These are phyloP conservation scores for Callopanchax toddi DNA, from an alignment of 2,113 vertebrate species.

Conservation along the genomic window DNA sequence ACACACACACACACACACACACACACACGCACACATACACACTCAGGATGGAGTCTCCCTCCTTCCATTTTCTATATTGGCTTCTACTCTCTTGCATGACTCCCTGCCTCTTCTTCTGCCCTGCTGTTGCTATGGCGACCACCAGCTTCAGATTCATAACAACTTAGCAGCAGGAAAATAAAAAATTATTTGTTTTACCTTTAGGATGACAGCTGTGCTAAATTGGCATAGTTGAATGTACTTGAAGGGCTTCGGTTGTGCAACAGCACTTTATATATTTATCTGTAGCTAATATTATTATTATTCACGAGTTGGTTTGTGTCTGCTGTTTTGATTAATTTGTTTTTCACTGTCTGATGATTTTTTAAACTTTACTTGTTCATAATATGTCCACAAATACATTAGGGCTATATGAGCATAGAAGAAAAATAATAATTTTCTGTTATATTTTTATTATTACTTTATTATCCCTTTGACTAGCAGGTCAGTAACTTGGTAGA, in stretches of 20 bases:
- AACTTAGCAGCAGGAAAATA: slow-evolving; percentile 52
- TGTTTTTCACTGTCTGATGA: too few species aligned
- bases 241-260: not conserved
- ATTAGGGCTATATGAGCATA: too few species aligned
- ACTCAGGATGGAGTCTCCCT: slow-evolving; percentile 40
- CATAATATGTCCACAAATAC: not conserved
- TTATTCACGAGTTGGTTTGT: not conserved
- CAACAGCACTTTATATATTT: too few species aligned
- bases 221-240: not conserved
- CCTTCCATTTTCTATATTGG: slow-evolving; percentile 35
- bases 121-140: slow-evolving; percentile 72
- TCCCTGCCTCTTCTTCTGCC: slow-evolving; percentile 47
- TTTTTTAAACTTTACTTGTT: too few species aligned
- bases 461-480: too few species aligned
- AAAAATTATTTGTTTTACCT: slow-evolving; percentile 32
- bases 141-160: slow-evolving; percentile 60
- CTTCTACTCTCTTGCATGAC: slow-evolving; percentile 42
- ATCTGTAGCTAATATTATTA: too few species aligned
- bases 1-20: slow-evolving; percentile 13
- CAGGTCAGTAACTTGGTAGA: too few species aligned
- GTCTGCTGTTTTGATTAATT: not conserved
- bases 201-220: slow-evolving; percentile 33
- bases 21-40: not conserved
- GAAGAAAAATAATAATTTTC: too few species aligned
- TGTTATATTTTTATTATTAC: too few species aligned